A percentile compares a stretch with the other conserved stretches of the same genome.
Evolutionary conservation across 1,140 invertebrate species (phyloP).

Genomic region (Maniola jurtina): DNA sequence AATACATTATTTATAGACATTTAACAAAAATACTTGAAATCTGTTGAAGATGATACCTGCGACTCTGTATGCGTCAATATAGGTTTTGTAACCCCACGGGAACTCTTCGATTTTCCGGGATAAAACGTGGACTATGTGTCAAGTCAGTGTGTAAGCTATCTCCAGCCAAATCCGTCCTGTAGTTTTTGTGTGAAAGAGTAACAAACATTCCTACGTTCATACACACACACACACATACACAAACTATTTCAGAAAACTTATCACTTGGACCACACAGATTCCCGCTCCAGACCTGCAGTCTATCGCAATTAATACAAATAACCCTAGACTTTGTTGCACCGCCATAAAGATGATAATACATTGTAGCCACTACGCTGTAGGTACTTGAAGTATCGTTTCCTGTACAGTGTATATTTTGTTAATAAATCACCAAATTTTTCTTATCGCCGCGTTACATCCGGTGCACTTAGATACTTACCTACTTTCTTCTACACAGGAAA

Average conservation of each 20-base stretch:
- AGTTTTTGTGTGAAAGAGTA: too few species aligned
- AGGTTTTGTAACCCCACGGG: too few species aligned
- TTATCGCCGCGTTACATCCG: constrained; percentile 36
- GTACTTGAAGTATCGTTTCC: constrained; percentile 38
- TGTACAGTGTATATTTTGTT: constrained; percentile 46
- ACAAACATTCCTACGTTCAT: too few species aligned
- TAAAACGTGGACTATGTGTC: too few species aligned
- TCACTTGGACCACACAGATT: background rate
- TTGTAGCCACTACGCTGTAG: constrained; percentile 6
- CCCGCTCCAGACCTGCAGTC: background rate
- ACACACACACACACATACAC: too few species aligned
- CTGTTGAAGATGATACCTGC: too few species aligned
- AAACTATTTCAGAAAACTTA: background rate
- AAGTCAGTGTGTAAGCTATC: too few species aligned
- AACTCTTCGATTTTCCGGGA: too few species aligned
- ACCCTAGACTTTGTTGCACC: constrained; percentile 36
- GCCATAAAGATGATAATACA: constrained; percentile 38
- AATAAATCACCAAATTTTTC: constrained; percentile 53
- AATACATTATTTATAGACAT: too few species aligned
- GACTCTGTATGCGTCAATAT: too few species aligned
- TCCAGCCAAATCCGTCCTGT: too few species aligned
- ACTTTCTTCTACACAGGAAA: background rate
- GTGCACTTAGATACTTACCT: constrained; percentile 7
- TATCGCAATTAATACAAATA: constrained; percentile 2
- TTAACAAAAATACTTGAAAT: too few species aligned